phyloP scores from a whole-genome alignment of 2,113 vertebrate species.

The Microcebus tavaratra region DNA sequence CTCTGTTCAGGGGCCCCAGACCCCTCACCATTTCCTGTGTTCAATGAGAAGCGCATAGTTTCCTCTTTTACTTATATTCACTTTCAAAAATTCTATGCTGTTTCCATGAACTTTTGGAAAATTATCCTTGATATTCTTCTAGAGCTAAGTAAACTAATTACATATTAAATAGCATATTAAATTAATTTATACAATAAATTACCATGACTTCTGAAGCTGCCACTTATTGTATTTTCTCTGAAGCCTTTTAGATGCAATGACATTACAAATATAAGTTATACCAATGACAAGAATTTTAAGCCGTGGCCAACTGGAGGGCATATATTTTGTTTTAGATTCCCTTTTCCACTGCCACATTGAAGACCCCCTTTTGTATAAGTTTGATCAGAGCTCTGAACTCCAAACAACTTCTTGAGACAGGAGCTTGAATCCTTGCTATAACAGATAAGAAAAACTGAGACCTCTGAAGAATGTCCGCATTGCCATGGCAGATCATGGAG shows the following conservation, averaged over 20 bases:
- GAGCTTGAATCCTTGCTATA: not conserved
- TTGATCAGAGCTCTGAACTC: not conserved
- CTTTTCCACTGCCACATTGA: not conserved
- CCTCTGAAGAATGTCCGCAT: not conserved
- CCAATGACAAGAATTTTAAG: not conserved
- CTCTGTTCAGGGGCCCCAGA: not conserved
- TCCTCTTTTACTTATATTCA: not conserved
- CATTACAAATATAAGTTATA: not conserved
- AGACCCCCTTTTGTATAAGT: not conserved
- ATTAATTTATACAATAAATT: not conserved
- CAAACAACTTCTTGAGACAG: not conserved
- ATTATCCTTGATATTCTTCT: not conserved
- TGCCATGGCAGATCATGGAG: not conserved
- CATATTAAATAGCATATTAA: not conserved
- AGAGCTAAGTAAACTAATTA: not conserved
- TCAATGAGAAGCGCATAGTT: not conserved
- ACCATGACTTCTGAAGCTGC: not conserved
- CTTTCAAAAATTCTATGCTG: not conserved
- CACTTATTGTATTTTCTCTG: not conserved
- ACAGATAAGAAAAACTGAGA: not conserved
- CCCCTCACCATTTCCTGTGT: not conserved
- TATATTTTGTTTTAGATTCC: not conserved
- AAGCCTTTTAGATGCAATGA: not conserved
- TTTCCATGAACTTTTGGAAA: not conserved
- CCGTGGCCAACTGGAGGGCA: rapidly evolving